phyloP scores from a whole-genome alignment of 2,888 invertebrate genomes.

The Mamestra brassicae region DNA sequence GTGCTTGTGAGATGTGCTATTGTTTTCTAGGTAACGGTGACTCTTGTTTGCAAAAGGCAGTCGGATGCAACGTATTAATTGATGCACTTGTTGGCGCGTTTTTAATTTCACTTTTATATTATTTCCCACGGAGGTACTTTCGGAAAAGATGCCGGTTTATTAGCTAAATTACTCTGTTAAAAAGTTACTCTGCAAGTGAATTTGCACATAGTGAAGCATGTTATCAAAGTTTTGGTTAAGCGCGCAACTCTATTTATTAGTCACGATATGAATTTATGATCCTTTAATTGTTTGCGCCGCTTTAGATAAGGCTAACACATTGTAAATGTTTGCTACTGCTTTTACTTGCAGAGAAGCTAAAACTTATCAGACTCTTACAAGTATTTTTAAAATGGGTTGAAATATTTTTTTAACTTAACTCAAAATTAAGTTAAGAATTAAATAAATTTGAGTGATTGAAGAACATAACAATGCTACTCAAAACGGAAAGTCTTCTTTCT shows the following conservation, averaged over 20 bases:
- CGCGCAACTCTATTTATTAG: constrained; percentile 74
- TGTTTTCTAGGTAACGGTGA: constrained; percentile 89
- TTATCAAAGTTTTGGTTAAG: constrained; percentile 74
- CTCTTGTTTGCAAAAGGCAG: constrained; percentile 84
- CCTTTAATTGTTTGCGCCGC: constrained; percentile 85
- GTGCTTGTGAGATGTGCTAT: constrained; percentile 91
- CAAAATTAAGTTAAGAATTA: neutral
- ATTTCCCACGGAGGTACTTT: constrained; percentile 75
- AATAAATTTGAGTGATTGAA: constrained; percentile 18
- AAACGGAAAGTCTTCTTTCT: constrained; percentile 44
- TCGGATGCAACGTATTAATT: constrained; percentile 81
- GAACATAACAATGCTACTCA: constrained; percentile 20
- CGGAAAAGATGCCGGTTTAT: constrained; percentile 70
- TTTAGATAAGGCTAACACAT: constrained; percentile 85
- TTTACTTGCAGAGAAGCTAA: constrained; percentile 27
- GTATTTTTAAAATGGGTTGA: neutral
- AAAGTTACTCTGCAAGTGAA: constrained; percentile 62
- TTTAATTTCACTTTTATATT: constrained; percentile 78
- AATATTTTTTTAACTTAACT: neutral
- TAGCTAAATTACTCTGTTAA: constrained; percentile 52
- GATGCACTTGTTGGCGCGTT: constrained; percentile 80
- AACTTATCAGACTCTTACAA: constrained; percentile 38
- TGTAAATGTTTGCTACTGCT: constrained; percentile 63
- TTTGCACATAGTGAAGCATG: constrained; percentile 53
- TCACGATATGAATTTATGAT: constrained; percentile 82